phyloP scores from a whole-genome alignment of 2,113 vertebrate species.

The Syrrhaptes paradoxus region DNA sequence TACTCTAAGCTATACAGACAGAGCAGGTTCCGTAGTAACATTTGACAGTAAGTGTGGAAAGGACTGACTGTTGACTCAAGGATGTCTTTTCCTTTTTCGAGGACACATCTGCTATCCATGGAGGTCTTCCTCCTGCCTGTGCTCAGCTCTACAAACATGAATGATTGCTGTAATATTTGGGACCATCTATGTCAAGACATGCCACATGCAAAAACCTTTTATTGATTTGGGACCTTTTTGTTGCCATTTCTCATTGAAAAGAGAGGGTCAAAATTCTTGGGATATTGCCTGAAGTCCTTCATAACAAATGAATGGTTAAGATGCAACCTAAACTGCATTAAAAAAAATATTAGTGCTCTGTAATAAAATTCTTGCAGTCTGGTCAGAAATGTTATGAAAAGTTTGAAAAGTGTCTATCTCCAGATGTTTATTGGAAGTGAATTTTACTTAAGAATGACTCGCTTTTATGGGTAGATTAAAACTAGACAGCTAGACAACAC shows the following conservation, averaged over 20 bases:
- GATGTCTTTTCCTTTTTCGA: neutral
- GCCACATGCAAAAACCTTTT: neutral
- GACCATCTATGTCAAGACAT: neutral
- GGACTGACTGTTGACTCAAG: neutral
- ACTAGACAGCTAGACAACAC: neutral
- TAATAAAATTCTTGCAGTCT: neutral
- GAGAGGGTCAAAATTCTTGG: neutral
- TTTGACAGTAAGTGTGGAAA: neutral
- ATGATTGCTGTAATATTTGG: neutral
- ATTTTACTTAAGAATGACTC: neutral
- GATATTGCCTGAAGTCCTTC: neutral
- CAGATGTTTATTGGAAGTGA: neutral
- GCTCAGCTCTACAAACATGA: neutral
- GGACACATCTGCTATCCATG: neutral
- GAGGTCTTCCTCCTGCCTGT: neutral
- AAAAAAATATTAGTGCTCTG: neutral
- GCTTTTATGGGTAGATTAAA: neutral
- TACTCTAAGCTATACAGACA: neutral
- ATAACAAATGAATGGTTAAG: neutral
- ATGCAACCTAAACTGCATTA: neutral
- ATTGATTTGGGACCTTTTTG: neutral
- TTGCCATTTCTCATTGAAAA: neutral
- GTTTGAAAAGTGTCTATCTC: neutral
- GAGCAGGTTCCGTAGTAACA: neutral
- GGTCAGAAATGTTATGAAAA: neutral